These are phyloP conservation scores for Calephelis nemesis DNA, from an alignment of 1,140 invertebrate species.

Conservation along the genomic window DNA sequence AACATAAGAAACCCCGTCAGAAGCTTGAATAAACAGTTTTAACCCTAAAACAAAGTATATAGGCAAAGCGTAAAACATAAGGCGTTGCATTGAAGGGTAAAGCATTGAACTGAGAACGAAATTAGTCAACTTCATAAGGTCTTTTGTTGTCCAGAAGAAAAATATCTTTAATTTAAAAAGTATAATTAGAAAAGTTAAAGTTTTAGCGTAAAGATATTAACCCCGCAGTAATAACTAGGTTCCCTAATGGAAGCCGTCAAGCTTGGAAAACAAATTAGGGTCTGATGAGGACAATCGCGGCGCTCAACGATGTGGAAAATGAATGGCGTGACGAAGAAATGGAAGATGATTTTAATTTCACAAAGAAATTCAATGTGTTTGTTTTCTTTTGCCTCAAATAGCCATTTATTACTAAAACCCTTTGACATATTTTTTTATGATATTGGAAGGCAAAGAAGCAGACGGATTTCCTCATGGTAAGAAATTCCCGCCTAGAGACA, in stretches of 20 bases:
- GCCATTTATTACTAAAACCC: neutral
- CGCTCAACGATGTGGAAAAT: slow-evolving; percentile 22
- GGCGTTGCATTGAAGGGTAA: too few species aligned
- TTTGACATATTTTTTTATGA: neutral
- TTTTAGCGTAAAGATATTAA: slow-evolving; percentile 9
- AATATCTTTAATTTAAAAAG: slow-evolving; percentile 14
- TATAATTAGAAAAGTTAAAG: slow-evolving; percentile 19
- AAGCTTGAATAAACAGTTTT: too few species aligned
- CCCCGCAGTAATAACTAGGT: slow-evolving; percentile 10
- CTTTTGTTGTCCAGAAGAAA: slow-evolving; percentile 10
- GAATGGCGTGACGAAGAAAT: slow-evolving; percentile 10
- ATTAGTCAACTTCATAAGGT: slow-evolving; percentile 8
- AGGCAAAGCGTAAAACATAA: too few species aligned
- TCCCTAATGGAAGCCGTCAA: slow-evolving; percentile 19
- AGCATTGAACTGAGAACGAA: neutral
- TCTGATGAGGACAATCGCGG: slow-evolving; percentile 23
- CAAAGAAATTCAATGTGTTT: slow-evolving; percentile 1
- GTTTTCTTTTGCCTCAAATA: neutral
- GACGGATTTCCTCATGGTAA: too few species aligned
- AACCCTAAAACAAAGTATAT: too few species aligned
- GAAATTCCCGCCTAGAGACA: too few species aligned
- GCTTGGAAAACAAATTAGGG: slow-evolving; percentile 21
- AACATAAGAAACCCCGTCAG: too few species aligned
- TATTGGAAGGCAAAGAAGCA: too few species aligned
- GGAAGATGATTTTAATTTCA: slow-evolving; percentile 9